Conservation (phyloP, 2,888 invertebrate species). For the Ornithoptera priamus region DNA sequence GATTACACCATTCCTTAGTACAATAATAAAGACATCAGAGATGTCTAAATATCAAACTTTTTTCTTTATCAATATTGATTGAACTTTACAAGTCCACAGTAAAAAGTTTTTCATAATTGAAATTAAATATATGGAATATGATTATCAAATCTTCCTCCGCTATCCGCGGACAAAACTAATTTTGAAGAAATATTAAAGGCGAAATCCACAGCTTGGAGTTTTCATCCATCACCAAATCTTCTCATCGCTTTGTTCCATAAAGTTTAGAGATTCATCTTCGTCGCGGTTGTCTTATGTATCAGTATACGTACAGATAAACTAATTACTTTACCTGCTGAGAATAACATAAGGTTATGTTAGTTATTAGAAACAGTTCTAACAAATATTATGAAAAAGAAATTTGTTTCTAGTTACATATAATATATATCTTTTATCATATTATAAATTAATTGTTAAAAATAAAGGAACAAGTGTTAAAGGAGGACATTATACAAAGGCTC, state of each 20-base stretch:
- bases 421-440: too few relatives aligned
- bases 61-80: not conserved
- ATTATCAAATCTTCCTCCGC: conserved; percentile 1
- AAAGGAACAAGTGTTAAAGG: too few relatives aligned
- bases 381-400: not conserved
- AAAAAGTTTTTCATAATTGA: not conserved
- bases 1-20: not conserved
- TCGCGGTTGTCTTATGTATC: conserved; percentile 6
- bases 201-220: conserved; percentile 31
- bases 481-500: too few relatives aligned
- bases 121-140: conserved; percentile 1
- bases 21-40: not conserved
- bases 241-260: conserved; percentile 18
- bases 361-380: not conserved
- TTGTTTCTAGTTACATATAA: too few relatives aligned
- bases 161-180: conserved; percentile 31
- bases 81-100: not conserved
- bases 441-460: too few relatives aligned
- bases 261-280: conserved; percentile 26
- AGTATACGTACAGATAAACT: not conserved
- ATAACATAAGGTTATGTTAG: not conserved
- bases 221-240: conserved; percentile 38
- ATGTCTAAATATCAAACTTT: not conserved
- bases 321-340: conserved; percentile 9
- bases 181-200: conserved; percentile 36